These are phyloP conservation scores for Salmo trutta DNA, from an alignment of 2,797 vertebrate genomes.

Conservation along the genomic window DNA sequence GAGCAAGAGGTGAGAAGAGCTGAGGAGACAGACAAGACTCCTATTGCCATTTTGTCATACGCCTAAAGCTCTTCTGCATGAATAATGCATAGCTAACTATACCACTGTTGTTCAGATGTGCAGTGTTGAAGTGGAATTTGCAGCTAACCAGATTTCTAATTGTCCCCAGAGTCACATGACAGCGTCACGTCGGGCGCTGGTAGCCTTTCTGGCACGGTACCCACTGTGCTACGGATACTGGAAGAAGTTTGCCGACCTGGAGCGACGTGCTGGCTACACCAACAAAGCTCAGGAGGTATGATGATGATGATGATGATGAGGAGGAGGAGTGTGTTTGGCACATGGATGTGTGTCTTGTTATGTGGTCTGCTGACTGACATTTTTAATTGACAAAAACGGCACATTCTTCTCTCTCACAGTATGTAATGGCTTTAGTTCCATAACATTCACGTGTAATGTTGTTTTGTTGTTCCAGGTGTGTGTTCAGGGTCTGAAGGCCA, in stretches of 20 bases:
- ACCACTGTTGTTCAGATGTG: background rate
- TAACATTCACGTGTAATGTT: background rate
- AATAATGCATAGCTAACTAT: background rate
- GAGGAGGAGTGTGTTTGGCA: background rate
- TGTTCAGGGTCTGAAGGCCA: conserved; percentile 76
- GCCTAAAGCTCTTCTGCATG: background rate
- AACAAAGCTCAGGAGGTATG: conserved; percentile 80
- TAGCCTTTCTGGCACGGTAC: conserved; percentile 78
- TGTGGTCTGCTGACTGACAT: background rate
- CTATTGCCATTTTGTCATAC: background rate
- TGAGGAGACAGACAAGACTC: background rate
- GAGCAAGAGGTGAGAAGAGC: conserved; percentile 80
- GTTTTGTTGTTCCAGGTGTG: conserved; percentile 74
- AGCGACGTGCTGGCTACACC: conserved; percentile 72
- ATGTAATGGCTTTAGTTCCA: background rate
- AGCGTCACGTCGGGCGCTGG: conserved; percentile 76
- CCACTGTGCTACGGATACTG: conserved; percentile 89
- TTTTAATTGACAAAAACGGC: background rate
- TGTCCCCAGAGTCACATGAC: conserved; percentile 73
- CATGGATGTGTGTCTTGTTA: background rate
- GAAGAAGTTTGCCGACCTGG: conserved; percentile 86
- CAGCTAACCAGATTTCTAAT: background rate
- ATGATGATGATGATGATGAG: background rate
- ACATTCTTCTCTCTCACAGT: background rate
- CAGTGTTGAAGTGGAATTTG: background rate